Conservation (phyloP, 30 jellyfish, hydroid and myxozoan genomes). For the Cassiopea andromeda region DNA sequence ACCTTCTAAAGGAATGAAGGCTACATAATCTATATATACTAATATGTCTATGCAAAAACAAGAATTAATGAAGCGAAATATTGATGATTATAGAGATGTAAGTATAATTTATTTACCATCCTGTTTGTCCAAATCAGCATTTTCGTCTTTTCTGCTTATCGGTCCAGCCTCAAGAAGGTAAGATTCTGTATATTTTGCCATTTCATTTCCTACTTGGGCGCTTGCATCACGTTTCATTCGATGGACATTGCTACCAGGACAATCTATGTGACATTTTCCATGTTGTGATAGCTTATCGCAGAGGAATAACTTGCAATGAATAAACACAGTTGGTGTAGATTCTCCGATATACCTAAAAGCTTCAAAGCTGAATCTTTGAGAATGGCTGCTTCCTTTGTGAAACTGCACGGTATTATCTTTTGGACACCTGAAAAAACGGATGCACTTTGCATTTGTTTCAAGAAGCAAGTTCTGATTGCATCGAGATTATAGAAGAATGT, state of each 20-base stretch:
- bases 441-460: too few species aligned
- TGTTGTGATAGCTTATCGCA: constrained; percentile 47
- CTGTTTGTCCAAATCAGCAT: not conserved
- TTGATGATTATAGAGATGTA: too few species aligned
- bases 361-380: constrained; percentile 38
- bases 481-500: too few species aligned
- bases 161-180: constrained; percentile 40
- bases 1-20: too few species aligned
- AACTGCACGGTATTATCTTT: constrained; percentile 18
- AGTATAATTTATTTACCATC: too few species aligned
- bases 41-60: too few species aligned
- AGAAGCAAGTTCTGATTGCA: too few species aligned
- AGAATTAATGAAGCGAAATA: too few species aligned
- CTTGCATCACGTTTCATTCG: constrained; percentile 12
- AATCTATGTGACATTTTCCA: constrained; percentile 25
- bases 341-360: constrained; percentile 30
- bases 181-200: not conserved
- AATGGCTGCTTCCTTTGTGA: not conserved
- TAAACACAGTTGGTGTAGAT: constrained; percentile 30
- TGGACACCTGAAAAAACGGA: constrained; percentile 12
- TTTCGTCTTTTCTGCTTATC: not conserved
- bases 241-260: constrained; percentile 41
- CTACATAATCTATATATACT: too few species aligned
- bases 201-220: not conserved
- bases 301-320: constrained; percentile 62